phyloP scores from a whole-genome alignment of 2,888 invertebrate species.

The Lordiphosa andalusiaca region DNA sequence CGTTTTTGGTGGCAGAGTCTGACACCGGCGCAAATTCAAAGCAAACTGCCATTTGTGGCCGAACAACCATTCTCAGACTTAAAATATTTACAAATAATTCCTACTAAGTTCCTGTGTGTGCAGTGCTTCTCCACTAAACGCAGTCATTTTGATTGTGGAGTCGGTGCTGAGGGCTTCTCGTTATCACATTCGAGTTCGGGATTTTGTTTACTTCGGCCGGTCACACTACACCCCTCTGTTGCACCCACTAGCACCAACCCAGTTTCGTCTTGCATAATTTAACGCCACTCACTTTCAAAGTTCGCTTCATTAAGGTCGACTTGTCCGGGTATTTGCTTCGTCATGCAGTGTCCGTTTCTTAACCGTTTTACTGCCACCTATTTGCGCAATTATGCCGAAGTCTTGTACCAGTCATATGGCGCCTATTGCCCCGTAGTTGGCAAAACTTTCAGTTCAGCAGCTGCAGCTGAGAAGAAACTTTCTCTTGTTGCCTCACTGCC shows the following conservation, averaged over 20 bases:
- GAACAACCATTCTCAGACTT: too few relatives aligned
- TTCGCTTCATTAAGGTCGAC: constrained; percentile 38
- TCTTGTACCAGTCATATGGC: constrained; percentile 89
- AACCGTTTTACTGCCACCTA: constrained; percentile 89
- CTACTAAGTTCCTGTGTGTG: too few relatives aligned
- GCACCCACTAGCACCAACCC: not conserved
- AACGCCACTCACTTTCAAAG: constrained; percentile 34
- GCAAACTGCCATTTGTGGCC: too few relatives aligned
- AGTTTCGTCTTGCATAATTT: constrained; percentile 59
- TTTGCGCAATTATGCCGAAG: constrained; percentile 90
- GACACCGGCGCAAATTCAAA: too few relatives aligned
- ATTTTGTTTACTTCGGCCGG: too few relatives aligned
- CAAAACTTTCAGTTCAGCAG: constrained; percentile 72
- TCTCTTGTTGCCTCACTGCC: constrained; percentile 48
- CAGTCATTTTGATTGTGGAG: too few relatives aligned
- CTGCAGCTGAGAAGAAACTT: constrained; percentile 51
- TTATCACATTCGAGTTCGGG: too few relatives aligned
- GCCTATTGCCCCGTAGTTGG: constrained; percentile 87
- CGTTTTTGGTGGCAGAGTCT: too few relatives aligned
- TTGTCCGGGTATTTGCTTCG: constrained; percentile 21
- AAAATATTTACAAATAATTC: too few relatives aligned
- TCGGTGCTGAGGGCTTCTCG: too few relatives aligned
- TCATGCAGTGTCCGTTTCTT: constrained; percentile 94
- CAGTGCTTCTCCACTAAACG: too few relatives aligned
- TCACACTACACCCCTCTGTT: too few relatives aligned